Evolutionary conservation across 1,140 invertebrate genomes (phyloP).

Genomic region (Pogonomyrmex barbatus): DNA sequence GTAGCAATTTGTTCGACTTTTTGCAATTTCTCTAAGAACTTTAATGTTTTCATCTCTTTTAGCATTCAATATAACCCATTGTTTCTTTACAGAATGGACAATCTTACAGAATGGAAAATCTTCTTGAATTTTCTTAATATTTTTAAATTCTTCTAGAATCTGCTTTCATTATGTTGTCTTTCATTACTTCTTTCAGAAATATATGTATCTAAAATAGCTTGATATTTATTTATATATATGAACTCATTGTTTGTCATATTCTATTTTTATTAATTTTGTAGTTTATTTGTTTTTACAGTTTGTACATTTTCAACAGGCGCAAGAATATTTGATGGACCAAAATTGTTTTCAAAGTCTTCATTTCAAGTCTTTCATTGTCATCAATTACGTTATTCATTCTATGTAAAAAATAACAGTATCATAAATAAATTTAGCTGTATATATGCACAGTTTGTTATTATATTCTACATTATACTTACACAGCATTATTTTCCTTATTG

Average conservation of each 20-base stretch:
- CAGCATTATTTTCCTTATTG: too few species aligned
- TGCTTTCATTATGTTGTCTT: background rate
- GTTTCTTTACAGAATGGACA: background rate
- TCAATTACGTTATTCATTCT: background rate
- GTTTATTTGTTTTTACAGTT: background rate
- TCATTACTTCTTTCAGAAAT: background rate
- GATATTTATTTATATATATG: constrained; percentile 1
- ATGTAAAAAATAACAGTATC: too few species aligned
- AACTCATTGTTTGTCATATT: background rate
- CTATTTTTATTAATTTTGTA: background rate
- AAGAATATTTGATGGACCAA: background rate
- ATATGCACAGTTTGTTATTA: too few species aligned
- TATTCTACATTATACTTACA: too few species aligned
- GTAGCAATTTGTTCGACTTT: background rate
- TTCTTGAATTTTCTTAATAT: background rate
- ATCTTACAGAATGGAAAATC: background rate
- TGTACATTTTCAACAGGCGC: background rate
- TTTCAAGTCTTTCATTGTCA: too few species aligned
- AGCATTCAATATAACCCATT: background rate
- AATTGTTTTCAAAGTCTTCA: background rate
- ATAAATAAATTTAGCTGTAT: too few species aligned
- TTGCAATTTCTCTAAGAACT: background rate
- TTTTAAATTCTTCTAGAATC: background rate
- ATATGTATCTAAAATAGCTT: background rate
- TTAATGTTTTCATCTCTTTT: too few species aligned